These are phyloP conservation scores for Callospermophilus lateralis DNA, from an alignment of 2,113 vertebrate genomes.

Conservation along the genomic window DNA sequence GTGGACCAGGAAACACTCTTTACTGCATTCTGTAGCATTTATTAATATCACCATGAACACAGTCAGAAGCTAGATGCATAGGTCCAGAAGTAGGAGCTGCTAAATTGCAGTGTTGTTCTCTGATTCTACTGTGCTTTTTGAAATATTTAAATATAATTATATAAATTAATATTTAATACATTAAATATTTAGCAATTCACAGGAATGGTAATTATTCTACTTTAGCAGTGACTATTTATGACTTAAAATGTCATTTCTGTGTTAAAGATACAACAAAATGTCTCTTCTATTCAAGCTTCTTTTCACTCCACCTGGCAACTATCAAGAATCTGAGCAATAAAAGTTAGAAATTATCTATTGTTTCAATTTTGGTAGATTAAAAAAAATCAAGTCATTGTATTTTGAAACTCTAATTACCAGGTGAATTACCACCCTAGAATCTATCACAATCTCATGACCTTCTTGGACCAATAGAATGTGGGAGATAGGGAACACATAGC, in stretches of 20 bases:
- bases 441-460: neutral
- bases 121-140: neutral
- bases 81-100: neutral
- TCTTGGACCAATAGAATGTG: neutral
- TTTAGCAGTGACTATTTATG: constrained; percentile 58
- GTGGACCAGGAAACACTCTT: neutral
- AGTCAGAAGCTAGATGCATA: neutral
- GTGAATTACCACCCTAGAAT: neutral
- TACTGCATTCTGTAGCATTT: neutral
- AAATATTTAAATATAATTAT: neutral
- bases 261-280: constrained; percentile 22
- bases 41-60: neutral
- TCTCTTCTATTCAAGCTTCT: neutral
- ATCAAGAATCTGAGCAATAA: constrained; percentile 22
- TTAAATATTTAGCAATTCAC: constrained; percentile 35
- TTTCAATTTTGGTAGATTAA: neutral
- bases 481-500: neutral
- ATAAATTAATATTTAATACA: neutral
- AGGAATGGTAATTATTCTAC: constrained; percentile 13
- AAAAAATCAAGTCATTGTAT: neutral
- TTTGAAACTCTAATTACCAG: neutral
- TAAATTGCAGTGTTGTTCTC: neutral
- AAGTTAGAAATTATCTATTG: neutral
- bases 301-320: neutral
- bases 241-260: constrained; percentile 50